phyloP scores from a whole-genome alignment of 1,140 invertebrate genomes.

The Drosophila setifemur region DNA sequence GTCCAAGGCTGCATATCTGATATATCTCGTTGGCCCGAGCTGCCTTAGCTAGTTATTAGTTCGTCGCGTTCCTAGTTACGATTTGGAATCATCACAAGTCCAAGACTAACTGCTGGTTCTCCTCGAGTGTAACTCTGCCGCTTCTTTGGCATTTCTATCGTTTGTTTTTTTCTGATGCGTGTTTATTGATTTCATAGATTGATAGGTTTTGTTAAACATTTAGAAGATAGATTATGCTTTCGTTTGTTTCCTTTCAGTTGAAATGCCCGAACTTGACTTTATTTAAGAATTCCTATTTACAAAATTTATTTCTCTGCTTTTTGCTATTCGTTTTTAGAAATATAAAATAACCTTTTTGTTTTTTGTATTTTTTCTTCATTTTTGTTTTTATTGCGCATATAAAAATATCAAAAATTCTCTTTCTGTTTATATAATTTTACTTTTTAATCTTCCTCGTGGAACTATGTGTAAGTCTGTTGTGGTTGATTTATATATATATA shows the following conservation, averaged over 20 bases:
- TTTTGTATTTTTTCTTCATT: conserved; percentile 22
- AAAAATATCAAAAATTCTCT: conserved; percentile 59
- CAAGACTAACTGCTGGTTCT: conserved; percentile 6
- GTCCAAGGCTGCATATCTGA: conserved; percentile 3
- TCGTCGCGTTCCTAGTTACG: conserved; percentile 1
- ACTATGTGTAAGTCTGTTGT: conserved; percentile 52
- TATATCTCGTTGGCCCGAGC: conserved; percentile 5
- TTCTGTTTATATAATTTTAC: conserved; percentile 36
- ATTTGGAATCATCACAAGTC: conserved; percentile 4
- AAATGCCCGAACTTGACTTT: conserved; percentile 62
- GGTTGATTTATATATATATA: conserved; percentile 29
- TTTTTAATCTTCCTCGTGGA: conserved; percentile 42
- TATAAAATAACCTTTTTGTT: conserved; percentile 65
- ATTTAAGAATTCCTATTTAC: conserved; percentile 66
- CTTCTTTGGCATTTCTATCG: conserved; percentile 35
- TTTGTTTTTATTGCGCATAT: conserved; percentile 51
- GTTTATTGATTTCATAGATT: conserved; percentile 40
- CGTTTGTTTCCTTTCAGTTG: conserved; percentile 52
- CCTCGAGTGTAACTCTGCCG: conserved; percentile 16
- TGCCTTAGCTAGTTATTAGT: background rate
- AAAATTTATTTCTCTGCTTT: conserved; percentile 44
- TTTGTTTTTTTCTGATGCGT: conserved; percentile 23
- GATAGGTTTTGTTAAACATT: conserved; percentile 47
- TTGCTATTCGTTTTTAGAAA: conserved; percentile 32
- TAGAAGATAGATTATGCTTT: conserved; percentile 70